Evolutionary conservation across 2,888 invertebrate genomes (phyloP).

Genomic region (Apamea monoglypha): DNA sequence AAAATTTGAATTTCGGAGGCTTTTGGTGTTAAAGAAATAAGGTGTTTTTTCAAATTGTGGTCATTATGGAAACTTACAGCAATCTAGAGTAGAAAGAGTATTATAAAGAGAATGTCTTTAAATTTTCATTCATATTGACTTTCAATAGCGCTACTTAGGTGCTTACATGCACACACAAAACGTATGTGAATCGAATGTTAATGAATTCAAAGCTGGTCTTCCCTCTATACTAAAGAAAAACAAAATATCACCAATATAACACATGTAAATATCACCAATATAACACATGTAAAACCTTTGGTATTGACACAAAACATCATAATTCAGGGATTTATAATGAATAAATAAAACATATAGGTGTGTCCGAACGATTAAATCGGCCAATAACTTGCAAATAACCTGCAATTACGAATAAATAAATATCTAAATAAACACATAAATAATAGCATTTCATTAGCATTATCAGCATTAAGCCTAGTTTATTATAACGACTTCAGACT

Average conservation of each 20-base stretch:
- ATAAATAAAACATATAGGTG: constrained; percentile 15
- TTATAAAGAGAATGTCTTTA: background rate
- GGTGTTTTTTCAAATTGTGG: background rate
- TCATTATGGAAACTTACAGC: background rate
- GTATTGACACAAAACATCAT: constrained; percentile 29
- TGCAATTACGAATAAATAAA: constrained; percentile 42
- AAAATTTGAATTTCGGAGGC: constrained; percentile 11
- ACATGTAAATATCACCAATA: constrained; percentile 11
- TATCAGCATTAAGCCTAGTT: constrained; percentile 40
- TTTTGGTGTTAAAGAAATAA: background rate
- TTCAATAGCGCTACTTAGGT: background rate
- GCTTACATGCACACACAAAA: background rate
- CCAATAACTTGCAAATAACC: constrained; percentile 35
- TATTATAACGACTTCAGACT: constrained; percentile 25
- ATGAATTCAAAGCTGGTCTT: background rate
- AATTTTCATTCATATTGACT: background rate
- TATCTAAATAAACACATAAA: constrained; percentile 46
- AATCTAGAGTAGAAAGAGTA: background rate
- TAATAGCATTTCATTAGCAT: constrained; percentile 38
- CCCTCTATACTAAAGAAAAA: background rate
- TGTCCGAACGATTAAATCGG: constrained; percentile 6
- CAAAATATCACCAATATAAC: constrained; percentile 13
- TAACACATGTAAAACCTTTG: constrained; percentile 14
- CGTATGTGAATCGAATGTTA: background rate
- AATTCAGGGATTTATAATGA: constrained; percentile 26